phyloP scores from a whole-genome alignment of 1,140 invertebrate genomes.

The Drosophila paulistorum region DNA sequence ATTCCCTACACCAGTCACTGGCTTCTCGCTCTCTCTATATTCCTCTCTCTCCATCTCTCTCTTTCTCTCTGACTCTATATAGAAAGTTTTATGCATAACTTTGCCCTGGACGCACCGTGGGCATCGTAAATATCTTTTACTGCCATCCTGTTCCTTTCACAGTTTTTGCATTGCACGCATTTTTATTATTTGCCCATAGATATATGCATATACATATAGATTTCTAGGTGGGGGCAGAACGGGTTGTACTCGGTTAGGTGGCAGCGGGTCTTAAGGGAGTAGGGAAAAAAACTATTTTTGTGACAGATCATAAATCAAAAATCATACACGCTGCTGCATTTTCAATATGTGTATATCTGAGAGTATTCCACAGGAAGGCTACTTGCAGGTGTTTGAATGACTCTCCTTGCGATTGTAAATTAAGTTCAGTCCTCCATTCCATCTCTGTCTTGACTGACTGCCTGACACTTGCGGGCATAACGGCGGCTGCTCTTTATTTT shows the following conservation, averaged over 20 bases:
- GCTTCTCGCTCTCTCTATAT: not conserved
- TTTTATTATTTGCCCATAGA: slow-evolving; percentile 33
- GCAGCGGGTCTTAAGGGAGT: not conserved
- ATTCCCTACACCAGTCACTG: too few relatives aligned
- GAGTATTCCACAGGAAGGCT: slow-evolving; percentile 28
- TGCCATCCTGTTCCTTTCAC: slow-evolving; percentile 66
- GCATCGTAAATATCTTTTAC: slow-evolving; percentile 80
- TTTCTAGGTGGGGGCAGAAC: not conserved
- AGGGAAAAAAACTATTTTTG: slow-evolving; percentile 68
- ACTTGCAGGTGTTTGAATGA: slow-evolving; percentile 76
- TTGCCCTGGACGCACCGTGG: slow-evolving; percentile 58
- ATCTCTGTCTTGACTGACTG: slow-evolving; percentile 6
- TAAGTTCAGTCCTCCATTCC: slow-evolving; percentile 52
- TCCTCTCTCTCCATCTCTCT: slow-evolving; percentile 40
- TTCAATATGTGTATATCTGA: slow-evolving; percentile 41
- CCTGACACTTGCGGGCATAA: slow-evolving; percentile 43
- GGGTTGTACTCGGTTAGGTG: not conserved
- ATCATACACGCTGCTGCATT: slow-evolving; percentile 69
- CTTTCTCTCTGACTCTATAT: slow-evolving; percentile 40
- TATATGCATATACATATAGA: not conserved
- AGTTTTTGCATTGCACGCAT: slow-evolving; percentile 55
- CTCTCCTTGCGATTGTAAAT: slow-evolving; percentile 70
- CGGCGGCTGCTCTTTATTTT: slow-evolving; percentile 36
- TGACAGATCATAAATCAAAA: slow-evolving; percentile 82
- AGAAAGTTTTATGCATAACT: slow-evolving; percentile 81